phyloP scores from a whole-genome alignment of 2,888 invertebrate species.

The Unio pictorum region DNA sequence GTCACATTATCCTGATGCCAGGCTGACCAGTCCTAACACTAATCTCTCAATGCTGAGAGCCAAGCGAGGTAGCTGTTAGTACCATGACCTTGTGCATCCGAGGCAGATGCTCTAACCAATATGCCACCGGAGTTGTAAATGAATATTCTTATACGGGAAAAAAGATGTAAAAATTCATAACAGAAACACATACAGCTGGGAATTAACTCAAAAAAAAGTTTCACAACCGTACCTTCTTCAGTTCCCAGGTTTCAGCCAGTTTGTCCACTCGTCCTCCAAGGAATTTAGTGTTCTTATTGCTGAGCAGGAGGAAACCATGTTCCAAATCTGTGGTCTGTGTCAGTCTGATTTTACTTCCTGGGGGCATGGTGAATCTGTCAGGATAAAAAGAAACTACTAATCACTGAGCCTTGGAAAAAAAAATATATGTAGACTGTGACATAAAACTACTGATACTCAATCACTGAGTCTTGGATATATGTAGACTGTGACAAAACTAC shows the following conservation, averaged over 20 bases:
- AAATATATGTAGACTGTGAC: background rate
- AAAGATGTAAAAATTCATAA: no score
- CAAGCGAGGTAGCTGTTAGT: no score
- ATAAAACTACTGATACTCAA: background rate
- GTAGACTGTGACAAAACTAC: background rate
- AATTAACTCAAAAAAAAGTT: background rate
- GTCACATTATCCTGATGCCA: no score
- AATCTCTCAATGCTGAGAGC: no score
- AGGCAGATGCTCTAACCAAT: no score
- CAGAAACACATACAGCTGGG: background rate
- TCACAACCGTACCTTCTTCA: slow-evolving; percentile 61
- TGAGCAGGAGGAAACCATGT: slow-evolving; percentile 83
- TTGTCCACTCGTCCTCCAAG: slow-evolving; percentile 88
- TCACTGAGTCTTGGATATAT: background rate
- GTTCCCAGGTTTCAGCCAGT: slow-evolving; percentile 88
- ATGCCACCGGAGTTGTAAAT: no score
- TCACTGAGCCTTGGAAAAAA: background rate
- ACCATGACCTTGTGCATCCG: no score
- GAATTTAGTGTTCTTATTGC: slow-evolving; percentile 79
- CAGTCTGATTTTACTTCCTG: slow-evolving; percentile 86
- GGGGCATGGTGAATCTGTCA: slow-evolving; percentile 84
- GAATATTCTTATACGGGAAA: no score
- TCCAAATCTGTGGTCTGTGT: slow-evolving; percentile 76
- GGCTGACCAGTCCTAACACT: no score
- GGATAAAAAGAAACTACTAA: background rate